phyloP scores from a whole-genome alignment of 2,113 vertebrate species.

The Malurus elegans region DNA sequence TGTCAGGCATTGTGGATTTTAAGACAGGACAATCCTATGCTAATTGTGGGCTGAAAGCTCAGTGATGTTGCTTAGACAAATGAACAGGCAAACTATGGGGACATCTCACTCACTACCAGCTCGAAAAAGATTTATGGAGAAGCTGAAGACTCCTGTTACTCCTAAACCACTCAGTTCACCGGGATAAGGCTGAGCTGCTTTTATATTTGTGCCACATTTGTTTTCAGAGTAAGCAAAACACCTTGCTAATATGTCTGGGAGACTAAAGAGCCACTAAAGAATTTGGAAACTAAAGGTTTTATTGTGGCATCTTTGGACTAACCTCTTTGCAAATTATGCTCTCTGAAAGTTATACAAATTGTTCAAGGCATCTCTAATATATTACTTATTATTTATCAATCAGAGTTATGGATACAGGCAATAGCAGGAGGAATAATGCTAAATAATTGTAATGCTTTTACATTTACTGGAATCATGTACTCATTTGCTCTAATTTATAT shows the following conservation, averaged over 20 bases:
- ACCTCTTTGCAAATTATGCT: not conserved
- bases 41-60: not conserved
- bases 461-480: not conserved
- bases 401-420: not conserved
- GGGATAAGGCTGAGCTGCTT: not conserved
- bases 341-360: not conserved
- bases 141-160: not conserved
- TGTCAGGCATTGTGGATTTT: not conserved
- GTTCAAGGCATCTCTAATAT: not conserved
- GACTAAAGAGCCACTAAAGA: not conserved
- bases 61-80: not conserved
- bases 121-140: not conserved
- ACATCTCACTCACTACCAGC: not conserved
- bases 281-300: not conserved
- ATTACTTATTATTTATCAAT: not conserved
- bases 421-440: not conserved
- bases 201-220: not conserved
- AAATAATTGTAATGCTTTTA: not conserved
- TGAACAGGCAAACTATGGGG: not conserved
- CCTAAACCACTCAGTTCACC: not conserved
- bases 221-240: not conserved
- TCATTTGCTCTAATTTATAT: not conserved
- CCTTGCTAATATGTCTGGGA: not conserved
- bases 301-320: not conserved
- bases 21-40: not conserved